Conservation (phyloP, 2,888 invertebrate genomes). For the Diarsia rubi region DNA sequence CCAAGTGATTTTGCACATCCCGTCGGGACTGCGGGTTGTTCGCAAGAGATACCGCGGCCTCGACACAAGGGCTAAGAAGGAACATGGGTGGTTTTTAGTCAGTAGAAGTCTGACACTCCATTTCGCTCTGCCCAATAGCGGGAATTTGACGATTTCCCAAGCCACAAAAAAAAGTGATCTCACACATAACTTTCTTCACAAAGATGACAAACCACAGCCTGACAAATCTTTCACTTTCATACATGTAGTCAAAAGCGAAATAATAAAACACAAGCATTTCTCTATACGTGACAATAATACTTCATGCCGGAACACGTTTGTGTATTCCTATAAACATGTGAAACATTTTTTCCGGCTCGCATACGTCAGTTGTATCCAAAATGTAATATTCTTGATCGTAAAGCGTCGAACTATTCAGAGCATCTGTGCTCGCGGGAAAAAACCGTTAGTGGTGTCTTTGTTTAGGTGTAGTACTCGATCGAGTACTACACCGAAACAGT, state of each 20-base stretch:
- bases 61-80: too few species aligned
- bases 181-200: background rate
- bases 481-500: conserved; percentile 41
- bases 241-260: conserved; percentile 43
- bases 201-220: background rate
- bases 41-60: too few species aligned
- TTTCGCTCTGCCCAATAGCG: too few species aligned
- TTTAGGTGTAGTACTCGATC: conserved; percentile 42
- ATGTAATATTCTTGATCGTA: conserved; percentile 79
- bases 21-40: too few species aligned
- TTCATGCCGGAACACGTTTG: conserved; percentile 41
- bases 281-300: conserved; percentile 55
- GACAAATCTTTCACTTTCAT: conserved; percentile 10
- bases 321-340: conserved; percentile 57
- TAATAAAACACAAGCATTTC: conserved; percentile 58
- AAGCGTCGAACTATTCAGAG: conserved; percentile 76
- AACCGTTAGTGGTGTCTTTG: conserved; percentile 61
- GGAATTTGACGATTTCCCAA: too few species aligned
- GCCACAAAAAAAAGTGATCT: too few species aligned
- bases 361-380: conserved; percentile 71
- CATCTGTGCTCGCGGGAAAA: conserved; percentile 76
- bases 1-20: too few species aligned
- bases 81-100: too few species aligned
- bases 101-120: too few species aligned
- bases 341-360: conserved; percentile 55